Conservation (phyloP, 2,113 vertebrate genomes). For the Anoplopoma fimbria region DNA sequence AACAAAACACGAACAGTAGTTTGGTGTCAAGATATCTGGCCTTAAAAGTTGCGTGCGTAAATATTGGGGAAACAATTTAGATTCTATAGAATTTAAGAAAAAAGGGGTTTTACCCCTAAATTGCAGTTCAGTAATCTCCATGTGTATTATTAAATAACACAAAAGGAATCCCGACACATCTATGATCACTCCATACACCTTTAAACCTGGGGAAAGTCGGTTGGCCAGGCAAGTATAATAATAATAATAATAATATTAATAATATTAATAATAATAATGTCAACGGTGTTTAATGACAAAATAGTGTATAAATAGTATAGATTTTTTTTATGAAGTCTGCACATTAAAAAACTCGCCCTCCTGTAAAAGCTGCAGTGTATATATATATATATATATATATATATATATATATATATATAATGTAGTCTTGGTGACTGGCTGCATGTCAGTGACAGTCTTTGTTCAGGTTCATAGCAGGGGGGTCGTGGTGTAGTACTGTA, state of each 20-base stretch:
- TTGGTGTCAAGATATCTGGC: conserved; percentile 1
- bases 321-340: conserved; percentile 52
- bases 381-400: no score
- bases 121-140: conserved; percentile 6
- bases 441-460: conserved; percentile 56
- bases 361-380: no score
- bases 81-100: not conserved
- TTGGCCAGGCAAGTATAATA: conserved; percentile 3
- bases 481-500: conserved; percentile 98
- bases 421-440: conserved; percentile 15
- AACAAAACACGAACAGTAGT: conserved; percentile 1
- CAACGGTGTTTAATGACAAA: conserved; percentile 52
- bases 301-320: conserved; percentile 51
- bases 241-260: conserved; percentile 73
- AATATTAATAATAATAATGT: conserved; percentile 70
- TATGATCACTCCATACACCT: conserved; percentile 18
- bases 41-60: conserved; percentile 18
- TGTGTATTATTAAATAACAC: conserved; percentile 32
- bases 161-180: conserved; percentile 13
- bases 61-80: not conserved
- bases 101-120: not conserved
- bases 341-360: conserved; percentile 46
- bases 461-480: conserved; percentile 90
- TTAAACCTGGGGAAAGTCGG: conserved; percentile 6
- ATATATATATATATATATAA: no score